phyloP scores from a whole-genome alignment of 2,797 vertebrate genomes.

The Eupleurogrammus muticus region DNA sequence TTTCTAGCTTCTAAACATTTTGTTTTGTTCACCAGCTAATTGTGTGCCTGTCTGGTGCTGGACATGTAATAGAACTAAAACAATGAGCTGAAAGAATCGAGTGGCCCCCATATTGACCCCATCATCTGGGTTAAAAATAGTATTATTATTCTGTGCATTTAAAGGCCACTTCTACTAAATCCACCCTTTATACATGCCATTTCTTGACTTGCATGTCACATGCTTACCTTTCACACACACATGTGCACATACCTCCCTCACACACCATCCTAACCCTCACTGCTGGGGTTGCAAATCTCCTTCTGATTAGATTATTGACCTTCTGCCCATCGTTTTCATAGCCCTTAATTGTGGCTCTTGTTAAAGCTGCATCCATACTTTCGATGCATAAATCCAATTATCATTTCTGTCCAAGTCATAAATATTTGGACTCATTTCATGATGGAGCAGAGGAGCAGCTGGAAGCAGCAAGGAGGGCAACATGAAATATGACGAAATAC shows the following conservation, averaged over 20 bases:
- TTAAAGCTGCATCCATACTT: slow-evolving; percentile 17
- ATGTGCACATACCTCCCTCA: neutral
- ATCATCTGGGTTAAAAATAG: too few relatives aligned
- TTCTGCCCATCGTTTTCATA: slow-evolving; percentile 26
- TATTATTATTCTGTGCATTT: too few relatives aligned
- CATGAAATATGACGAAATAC: slow-evolving; percentile 47
- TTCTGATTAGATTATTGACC: slow-evolving; percentile 39
- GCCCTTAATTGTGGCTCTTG: slow-evolving; percentile 22
- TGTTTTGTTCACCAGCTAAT: too few relatives aligned
- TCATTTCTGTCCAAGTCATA: slow-evolving; percentile 39
- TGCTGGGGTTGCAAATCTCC: slow-evolving; percentile 4
- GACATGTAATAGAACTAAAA: too few relatives aligned
- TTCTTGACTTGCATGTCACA: neutral
- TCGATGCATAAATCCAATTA: slow-evolving; percentile 20
- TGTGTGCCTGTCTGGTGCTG: too few relatives aligned
- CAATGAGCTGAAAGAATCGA: too few relatives aligned
- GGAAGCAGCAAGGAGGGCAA: neutral
- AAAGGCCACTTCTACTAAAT: too few relatives aligned
- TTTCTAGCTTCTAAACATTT: too few relatives aligned
- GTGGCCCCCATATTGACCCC: too few relatives aligned
- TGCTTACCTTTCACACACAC: neutral
- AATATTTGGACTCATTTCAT: slow-evolving; percentile 51
- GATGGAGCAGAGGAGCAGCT: slow-evolving; percentile 20
- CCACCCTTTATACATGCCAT: neutral
- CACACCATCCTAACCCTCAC: neutral